Base-by-base conservation (phyloP, 2,888 invertebrate species). In the Druceiella hillmani region DNA sequence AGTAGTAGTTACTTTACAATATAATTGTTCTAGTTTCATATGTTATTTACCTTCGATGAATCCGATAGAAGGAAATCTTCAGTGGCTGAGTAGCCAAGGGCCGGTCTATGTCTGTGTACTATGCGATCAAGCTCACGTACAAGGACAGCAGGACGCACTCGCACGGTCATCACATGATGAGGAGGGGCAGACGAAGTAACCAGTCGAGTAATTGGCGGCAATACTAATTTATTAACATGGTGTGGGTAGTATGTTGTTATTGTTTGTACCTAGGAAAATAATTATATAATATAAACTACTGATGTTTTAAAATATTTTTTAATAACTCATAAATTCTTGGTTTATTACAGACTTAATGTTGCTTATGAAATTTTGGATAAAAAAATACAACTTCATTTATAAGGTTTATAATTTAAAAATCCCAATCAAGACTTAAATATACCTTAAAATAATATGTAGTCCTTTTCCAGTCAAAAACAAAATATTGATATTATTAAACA, bases 41-140 rank as follows among this genome's bases (percentile, higher is more conserved):
- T 10, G 49, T 55, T 56, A 64, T 75, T 74, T 70, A 87, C 87
- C 78, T 79, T 79, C 53, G 79, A 77, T 52, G 79, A 70, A 57
- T 79, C 81, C 50, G 87, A 84, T 68, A 83, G 83, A 66, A 83
- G 82, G 69, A 81, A 89, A 58, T 83, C 81, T 52, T 84, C 85
- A 49, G 81, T 74, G 52, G 85, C 78, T 43, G 80, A 79, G 52
- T 78, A 71, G 44, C 77, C 75, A 34, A 67, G 55, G 37, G 64
- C 61, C 17, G 83, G 78, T 46, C 83, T 75, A 46, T 73, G 64
- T 59, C 77, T 76, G 61, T 79, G 74, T 51, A 76, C 72, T 60
- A 84, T 83, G 58, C 82, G 75, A 60, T 81, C 80, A 54, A 78
- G 74, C 58, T 82, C 82, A 45, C 76, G 75, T 53, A 79, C 72